Evolutionary conservation across 2,888 invertebrate species (phyloP).

Genomic region (Orchestes rusci): DNA sequence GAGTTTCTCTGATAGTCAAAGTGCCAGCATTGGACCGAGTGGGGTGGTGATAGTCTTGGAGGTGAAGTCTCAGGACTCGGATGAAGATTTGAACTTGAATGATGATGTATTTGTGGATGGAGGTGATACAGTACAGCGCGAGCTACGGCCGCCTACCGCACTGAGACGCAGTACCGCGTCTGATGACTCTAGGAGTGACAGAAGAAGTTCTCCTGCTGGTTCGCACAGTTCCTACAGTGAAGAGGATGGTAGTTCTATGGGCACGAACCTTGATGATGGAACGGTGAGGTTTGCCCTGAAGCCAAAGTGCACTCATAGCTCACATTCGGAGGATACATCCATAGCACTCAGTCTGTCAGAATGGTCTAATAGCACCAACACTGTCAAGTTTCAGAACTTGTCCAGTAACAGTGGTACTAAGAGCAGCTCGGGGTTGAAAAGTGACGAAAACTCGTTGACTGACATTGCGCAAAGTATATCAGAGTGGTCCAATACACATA

Average conservation of each 20-base stretch:
- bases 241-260: slow-evolving; percentile 64
- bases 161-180: slow-evolving; percentile 42
- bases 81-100: slow-evolving; percentile 48
- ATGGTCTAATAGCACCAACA: slow-evolving; percentile 83
- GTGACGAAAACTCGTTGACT: slow-evolving; percentile 69
- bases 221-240: slow-evolving; percentile 66
- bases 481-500: slow-evolving; percentile 73
- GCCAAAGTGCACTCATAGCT: slow-evolving; percentile 74
- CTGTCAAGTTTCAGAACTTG: slow-evolving; percentile 71
- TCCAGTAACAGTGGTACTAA: slow-evolving; percentile 55
- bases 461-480: slow-evolving; percentile 73
- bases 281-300: slow-evolving; percentile 74
- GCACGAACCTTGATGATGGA: slow-evolving; percentile 68
- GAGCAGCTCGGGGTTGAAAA: slow-evolving; percentile 60
- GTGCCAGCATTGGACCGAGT: slow-evolving; percentile 40
- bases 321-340: slow-evolving; percentile 81
- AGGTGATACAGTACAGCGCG: slow-evolving; percentile 33
- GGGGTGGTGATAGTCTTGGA: slow-evolving; percentile 42
- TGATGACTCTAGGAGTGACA: slow-evolving; percentile 39
- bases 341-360: slow-evolving; percentile 80
- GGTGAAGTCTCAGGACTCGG: slow-evolving; percentile 38
- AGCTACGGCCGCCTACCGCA: slow-evolving; percentile 41
- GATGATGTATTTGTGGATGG: slow-evolving; percentile 44
- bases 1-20: slow-evolving; percentile 40
- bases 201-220: slow-evolving; percentile 38